Conservation (phyloP, 2,113 vertebrate species). For the Calidris pygmaea region DNA sequence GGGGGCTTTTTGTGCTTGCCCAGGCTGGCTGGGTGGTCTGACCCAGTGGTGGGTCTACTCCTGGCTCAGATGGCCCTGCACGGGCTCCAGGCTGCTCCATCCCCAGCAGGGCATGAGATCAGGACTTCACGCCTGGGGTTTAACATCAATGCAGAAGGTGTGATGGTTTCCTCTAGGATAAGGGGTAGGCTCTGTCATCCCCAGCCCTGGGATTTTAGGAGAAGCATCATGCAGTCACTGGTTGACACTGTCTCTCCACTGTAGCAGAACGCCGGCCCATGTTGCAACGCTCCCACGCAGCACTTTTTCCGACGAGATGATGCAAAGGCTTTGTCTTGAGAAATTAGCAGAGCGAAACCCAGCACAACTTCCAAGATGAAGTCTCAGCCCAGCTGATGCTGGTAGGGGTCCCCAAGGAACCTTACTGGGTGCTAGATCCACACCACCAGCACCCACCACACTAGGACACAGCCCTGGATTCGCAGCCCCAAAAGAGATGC, state of each 20-base stretch:
- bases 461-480: not conserved
- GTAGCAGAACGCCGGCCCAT: not conserved
- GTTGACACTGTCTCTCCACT: not conserved
- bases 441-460: fast-evolving
- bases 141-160: not conserved
- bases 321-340: not conserved
- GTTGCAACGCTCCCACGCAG: not conserved
- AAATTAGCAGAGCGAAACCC: not conserved
- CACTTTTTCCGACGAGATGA: fast-evolving
- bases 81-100: not conserved
- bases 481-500: not conserved
- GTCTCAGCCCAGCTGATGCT: not conserved
- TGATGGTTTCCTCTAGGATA: not conserved
- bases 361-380: not conserved
- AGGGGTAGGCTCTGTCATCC: not conserved
- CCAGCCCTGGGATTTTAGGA: not conserved
- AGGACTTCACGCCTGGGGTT: not conserved
- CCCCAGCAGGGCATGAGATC: not conserved
- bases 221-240: not conserved
- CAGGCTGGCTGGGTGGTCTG: not conserved
- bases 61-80: not conserved
- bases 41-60: not conserved
- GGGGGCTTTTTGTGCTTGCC: not conserved
- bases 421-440: not conserved
- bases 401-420: not conserved